A percentile compares a stretch with the other conserved stretches of the same genome.
Conservation (phyloP, 2,797 vertebrate genomes). For the Acrossocheilus fasciatus region DNA sequence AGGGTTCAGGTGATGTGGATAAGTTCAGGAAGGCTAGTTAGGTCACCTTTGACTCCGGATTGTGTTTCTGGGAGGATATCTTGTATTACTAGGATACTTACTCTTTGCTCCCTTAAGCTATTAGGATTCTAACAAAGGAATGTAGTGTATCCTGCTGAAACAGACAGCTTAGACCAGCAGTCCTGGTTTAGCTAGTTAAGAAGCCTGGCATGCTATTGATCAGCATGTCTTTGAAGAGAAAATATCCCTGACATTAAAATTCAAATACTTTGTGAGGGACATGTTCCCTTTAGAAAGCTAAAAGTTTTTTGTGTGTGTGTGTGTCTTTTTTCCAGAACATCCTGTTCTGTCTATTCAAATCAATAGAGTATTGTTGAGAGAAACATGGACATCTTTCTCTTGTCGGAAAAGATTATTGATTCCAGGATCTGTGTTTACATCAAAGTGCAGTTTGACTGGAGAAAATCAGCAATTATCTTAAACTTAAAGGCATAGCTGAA, state of each 20-base stretch:
- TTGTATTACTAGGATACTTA: background rate
- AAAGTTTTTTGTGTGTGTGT: background rate
- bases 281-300: background rate
- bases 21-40: background rate
- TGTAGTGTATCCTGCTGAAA: background rate
- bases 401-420: background rate
- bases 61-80: background rate
- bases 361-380: background rate
- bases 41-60: background rate
- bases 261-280: background rate
- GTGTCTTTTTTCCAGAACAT: background rate
- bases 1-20: background rate
- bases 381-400: background rate
- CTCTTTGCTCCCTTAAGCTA: background rate
- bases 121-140: background rate
- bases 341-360: background rate
- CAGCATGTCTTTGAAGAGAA: background rate
- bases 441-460: background rate
- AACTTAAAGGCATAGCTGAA: background rate
- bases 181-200: background rate
- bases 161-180: background rate
- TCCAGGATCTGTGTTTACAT: background rate
- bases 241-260: background rate
- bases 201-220: background rate
- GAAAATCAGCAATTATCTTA: background rate